Conservation (phyloP, 2,797 vertebrate species). For the Myripristis murdjan region DNA sequence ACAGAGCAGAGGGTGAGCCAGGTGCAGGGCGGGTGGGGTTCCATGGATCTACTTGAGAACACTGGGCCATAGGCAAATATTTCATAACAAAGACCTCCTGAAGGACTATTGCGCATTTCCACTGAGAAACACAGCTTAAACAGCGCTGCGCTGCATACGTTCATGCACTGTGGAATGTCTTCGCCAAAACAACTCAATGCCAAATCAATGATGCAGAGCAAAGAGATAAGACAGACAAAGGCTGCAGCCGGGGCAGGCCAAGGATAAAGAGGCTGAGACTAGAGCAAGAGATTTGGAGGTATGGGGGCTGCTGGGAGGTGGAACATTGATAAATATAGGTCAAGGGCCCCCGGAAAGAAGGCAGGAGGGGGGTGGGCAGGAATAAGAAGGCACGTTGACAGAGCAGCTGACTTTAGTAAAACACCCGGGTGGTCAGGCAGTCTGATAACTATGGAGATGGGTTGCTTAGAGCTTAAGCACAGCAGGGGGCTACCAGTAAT, state of each 20-base stretch:
- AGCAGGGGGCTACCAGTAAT: constrained; percentile 23
- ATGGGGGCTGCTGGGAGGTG: constrained; percentile 50
- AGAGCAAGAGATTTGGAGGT: constrained; percentile 50
- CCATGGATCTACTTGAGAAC: constrained; percentile 33
- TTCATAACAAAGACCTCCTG: constrained; percentile 30
- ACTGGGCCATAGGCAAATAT: constrained; percentile 35
- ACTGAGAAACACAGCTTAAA: constrained; percentile 27
- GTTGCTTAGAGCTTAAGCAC: constrained; percentile 8
- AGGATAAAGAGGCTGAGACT: constrained; percentile 63
- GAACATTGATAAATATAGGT: constrained; percentile 74
- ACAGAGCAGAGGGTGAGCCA: constrained; percentile 51
- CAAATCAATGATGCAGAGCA: constrained; percentile 75
- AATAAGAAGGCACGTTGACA: constrained; percentile 33
- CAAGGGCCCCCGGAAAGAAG: constrained; percentile 62
- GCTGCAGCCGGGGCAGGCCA: constrained; percentile 67
- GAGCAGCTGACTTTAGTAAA: constrained; percentile 29
- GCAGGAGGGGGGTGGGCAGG: constrained; percentile 35
- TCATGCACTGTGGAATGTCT: constrained; percentile 69
- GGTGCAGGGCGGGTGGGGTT: constrained; percentile 29
- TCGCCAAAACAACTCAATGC: constrained; percentile 73
- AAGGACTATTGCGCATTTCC: constrained; percentile 10
- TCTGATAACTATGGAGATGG: constrained; percentile 16
- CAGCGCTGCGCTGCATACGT: background rate
- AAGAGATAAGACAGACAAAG: constrained; percentile 78
- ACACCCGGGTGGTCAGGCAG: constrained; percentile 33